Conservation (phyloP, 2,888 invertebrate genomes). For the Eristalis intricaria region DNA sequence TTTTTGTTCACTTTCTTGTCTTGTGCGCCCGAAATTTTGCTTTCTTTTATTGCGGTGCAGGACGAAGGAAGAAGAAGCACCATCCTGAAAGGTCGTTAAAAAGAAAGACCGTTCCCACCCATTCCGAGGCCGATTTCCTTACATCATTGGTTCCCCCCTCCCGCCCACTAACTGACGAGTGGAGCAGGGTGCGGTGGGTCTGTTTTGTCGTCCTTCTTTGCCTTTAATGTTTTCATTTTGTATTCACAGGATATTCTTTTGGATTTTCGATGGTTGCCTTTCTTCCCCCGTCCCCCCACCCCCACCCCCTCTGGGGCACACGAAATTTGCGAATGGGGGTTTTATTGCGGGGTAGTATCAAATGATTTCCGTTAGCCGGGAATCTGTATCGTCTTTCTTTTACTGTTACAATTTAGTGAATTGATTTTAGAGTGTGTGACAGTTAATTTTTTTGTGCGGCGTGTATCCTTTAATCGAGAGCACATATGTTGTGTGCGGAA, state of each 20-base stretch:
- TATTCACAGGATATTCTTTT: conserved; percentile 65
- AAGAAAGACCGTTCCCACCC: conserved; percentile 48
- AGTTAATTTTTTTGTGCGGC: conserved; percentile 47
- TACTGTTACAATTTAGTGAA: conserved; percentile 65
- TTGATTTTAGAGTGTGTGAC: conserved; percentile 69
- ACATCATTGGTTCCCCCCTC: conserved; percentile 6
- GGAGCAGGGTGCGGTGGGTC: neutral
- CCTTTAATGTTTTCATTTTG: conserved; percentile 68
- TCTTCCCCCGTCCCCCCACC: too few relatives aligned
- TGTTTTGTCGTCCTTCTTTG: conserved; percentile 26
- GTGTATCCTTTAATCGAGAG: neutral
- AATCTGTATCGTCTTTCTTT: conserved; percentile 29
- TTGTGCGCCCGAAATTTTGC: neutral
- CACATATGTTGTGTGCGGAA: neutral
- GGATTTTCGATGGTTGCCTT: conserved; percentile 27
- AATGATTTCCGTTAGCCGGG: conserved; percentile 52
- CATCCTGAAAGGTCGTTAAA: conserved; percentile 68
- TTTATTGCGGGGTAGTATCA: conserved; percentile 44
- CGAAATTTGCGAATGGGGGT: conserved; percentile 50
- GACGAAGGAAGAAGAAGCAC: conserved; percentile 27
- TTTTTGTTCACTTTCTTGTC: neutral
- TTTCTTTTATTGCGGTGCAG: conserved; percentile 24
- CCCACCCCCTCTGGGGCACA: too few relatives aligned
- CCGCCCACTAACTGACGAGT: neutral
- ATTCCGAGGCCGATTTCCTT: conserved; percentile 53